These are phyloP conservation scores for Hesperophylax magnus DNA, from an alignment of 1,140 invertebrate genomes.

Conservation along the genomic window DNA sequence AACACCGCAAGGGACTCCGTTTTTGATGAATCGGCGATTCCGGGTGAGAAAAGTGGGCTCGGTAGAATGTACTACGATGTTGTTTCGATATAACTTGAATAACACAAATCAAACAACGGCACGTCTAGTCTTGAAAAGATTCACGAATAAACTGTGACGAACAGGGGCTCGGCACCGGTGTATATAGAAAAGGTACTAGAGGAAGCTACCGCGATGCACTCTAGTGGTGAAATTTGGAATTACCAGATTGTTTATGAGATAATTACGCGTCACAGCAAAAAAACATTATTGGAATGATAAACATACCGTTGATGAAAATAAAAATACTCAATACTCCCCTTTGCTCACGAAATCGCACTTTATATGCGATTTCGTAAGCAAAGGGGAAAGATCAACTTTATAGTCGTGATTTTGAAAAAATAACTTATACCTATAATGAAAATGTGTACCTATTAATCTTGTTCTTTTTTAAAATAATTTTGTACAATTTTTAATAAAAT, in stretches of 20 bases:
- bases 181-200: neutral
- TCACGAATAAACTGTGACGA: conserved; percentile 13
- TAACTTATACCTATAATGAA: too few species aligned
- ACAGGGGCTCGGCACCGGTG: neutral
- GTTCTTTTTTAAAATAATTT: too few species aligned
- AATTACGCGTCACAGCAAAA: too few species aligned
- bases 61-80: conserved; percentile 8
- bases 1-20: conserved; percentile 28
- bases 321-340: neutral
- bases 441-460: too few species aligned
- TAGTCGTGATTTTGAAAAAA: too few species aligned
- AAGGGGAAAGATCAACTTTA: neutral
- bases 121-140: neutral
- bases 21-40: conserved; percentile 32
- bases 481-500: too few species aligned
- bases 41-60: neutral
- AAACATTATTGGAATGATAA: too few species aligned
- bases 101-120: neutral
- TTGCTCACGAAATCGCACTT: too few species aligned
- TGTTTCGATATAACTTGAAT: neutral
- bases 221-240: neutral
- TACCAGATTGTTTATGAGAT: neutral
- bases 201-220: neutral
- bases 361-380: neutral
- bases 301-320: neutral